Percentiles rank a stretch among this genome's conserved stretches.
These are phyloP conservation scores for Antheraea mylitta DNA, from an alignment of 1,140 invertebrate species.

Conservation along the genomic window DNA sequence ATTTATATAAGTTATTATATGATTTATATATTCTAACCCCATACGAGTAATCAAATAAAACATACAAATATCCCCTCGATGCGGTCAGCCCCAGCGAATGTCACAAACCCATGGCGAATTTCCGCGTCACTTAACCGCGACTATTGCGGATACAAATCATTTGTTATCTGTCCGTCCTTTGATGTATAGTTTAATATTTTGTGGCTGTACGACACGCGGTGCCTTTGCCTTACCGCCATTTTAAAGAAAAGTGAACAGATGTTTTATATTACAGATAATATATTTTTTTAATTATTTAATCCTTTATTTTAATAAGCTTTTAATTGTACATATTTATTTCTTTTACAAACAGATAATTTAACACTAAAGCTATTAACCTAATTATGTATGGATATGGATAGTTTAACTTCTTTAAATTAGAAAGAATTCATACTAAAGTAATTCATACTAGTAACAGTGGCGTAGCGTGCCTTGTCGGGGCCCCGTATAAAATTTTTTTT, in stretches of 20 bases:
- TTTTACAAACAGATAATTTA: too few species aligned
- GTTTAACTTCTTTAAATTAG: too few species aligned
- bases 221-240: constrained; percentile 9
- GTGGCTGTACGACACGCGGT: constrained; percentile 14
- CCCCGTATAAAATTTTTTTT: too few species aligned
- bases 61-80: not conserved
- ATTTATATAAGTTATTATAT: not conserved
- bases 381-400: too few species aligned
- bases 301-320: too few species aligned
- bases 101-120: constrained; percentile 19
- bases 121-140: constrained; percentile 23
- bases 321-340: too few species aligned
- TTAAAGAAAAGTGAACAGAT: constrained; percentile 14
- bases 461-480: too few species aligned
- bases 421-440: too few species aligned
- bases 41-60: not conserved
- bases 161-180: constrained; percentile 30
- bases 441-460: too few species aligned
- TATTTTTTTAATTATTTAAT: too few species aligned
- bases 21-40: not conserved
- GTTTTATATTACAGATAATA: not conserved
- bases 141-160: constrained; percentile 35
- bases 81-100: constrained; percentile 1
- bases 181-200: constrained; percentile 21
- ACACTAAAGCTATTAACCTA: too few species aligned